Percentiles rank a stretch among this genome's conserved stretches.
These are phyloP conservation scores for Lipophrys pholis DNA, from an alignment of 2,113 vertebrate genomes.

Conservation along the genomic window DNA sequence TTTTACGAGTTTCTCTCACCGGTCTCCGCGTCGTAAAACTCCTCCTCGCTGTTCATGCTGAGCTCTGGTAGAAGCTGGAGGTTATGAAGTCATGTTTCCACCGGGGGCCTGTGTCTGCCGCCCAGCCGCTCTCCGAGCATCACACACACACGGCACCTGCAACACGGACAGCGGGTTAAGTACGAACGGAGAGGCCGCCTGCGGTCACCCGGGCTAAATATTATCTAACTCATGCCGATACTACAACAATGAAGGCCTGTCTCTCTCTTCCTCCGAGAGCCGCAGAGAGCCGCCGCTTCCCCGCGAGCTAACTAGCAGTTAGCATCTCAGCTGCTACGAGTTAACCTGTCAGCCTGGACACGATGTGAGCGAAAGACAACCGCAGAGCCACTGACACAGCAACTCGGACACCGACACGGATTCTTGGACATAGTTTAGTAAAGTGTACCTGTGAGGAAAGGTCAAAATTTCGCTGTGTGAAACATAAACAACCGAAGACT, in stretches of 20 bases:
- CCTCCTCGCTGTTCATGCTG: slow-evolving; percentile 96
- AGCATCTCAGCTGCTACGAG: slow-evolving; percentile 35
- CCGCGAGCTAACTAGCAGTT: slow-evolving; percentile 41
- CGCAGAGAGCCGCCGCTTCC: slow-evolving; percentile 3
- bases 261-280: too few species aligned
- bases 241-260: neutral
- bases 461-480: slow-evolving; percentile 12
- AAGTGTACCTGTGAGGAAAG: slow-evolving; percentile 59
- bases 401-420: neutral
- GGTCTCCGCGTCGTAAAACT: slow-evolving; percentile 97
- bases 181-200: neutral
- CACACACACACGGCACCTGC: slow-evolving; percentile 57
- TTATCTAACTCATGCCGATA: neutral
- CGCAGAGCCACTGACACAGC: neutral
- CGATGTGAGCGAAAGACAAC: slow-evolving; percentile 1
- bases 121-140: slow-evolving; percentile 55
- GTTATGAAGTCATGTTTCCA: slow-evolving; percentile 76
- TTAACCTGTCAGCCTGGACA: slow-evolving; percentile 9
- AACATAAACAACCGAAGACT: slow-evolving; percentile 62
- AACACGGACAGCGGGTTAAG: slow-evolving; percentile 40
- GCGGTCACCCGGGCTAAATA: neutral
- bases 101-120: slow-evolving; percentile 58
- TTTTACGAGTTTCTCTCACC: slow-evolving; percentile 77
- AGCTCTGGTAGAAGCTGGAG: slow-evolving; percentile 53
- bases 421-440: neutral